Evolutionary conservation across 2,113 vertebrate genomes (phyloP).

Genomic region (Pluvialis apricaria): DNA sequence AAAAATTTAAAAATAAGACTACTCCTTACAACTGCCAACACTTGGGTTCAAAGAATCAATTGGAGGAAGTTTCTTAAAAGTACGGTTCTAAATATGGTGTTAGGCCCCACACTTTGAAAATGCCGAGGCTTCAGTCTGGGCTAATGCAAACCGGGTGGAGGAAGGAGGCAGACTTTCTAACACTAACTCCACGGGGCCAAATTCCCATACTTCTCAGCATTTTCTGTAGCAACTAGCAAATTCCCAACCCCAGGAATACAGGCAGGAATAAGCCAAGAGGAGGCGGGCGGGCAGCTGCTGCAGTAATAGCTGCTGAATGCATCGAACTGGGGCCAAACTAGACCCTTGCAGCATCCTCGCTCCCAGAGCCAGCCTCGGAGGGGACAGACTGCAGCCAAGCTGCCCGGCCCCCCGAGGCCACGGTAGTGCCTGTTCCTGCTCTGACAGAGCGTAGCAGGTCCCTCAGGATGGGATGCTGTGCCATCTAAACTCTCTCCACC

Average conservation of each 20-base stretch:
- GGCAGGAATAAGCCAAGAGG: not conserved
- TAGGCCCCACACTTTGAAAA: constrained; percentile 23
- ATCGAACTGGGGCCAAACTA: not conserved
- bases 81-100: constrained; percentile 49
- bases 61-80: constrained; percentile 44
- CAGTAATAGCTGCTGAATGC: not conserved
- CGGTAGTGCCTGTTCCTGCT: not conserved
- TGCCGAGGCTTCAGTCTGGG: not conserved
- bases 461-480: not conserved
- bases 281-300: not conserved
- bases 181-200: not conserved
- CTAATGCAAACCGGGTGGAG: not conserved
- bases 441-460: not conserved
- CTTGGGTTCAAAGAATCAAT: constrained; percentile 60
- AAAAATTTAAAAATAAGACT: constrained; percentile 66
- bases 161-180: not conserved
- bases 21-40: constrained; percentile 68
- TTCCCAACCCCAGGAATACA: not conserved
- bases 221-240: not conserved
- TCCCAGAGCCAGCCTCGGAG: constrained; percentile 21
- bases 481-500: not conserved
- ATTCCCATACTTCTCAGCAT: not conserved
- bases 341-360: not conserved
- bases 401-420: not conserved
- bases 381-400: not conserved